Evolutionary conservation across 2,888 invertebrate species (phyloP).

Genomic region (Ceraclea dissimilis): DNA sequence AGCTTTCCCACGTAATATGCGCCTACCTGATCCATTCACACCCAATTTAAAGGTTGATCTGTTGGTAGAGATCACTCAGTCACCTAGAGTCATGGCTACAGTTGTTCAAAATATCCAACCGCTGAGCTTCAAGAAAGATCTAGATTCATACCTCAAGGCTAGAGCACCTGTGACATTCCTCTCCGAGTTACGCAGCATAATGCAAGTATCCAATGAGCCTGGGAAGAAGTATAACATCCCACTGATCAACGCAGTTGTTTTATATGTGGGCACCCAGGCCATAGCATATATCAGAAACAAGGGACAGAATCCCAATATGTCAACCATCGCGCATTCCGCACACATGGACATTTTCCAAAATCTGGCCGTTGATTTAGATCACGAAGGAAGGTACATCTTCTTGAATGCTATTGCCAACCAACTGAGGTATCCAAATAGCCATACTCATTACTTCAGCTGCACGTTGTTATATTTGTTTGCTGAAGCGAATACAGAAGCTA

Average conservation of each 20-base stretch:
- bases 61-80: conserved; percentile 78
- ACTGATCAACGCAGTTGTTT: conserved; percentile 92
- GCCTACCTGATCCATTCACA: conserved; percentile 97
- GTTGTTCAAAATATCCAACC: conserved; percentile 83
- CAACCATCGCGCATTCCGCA: conserved; percentile 96
- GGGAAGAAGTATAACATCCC: conserved; percentile 92
- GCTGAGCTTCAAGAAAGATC: conserved; percentile 84
- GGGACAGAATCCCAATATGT: conserved; percentile 88
- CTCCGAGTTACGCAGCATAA: conserved; percentile 82
- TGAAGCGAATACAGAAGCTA: conserved; percentile 94
- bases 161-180: conserved; percentile 93
- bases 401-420: conserved; percentile 99
- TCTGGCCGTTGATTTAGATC: conserved; percentile 94
- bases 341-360: conserved; percentile 99
- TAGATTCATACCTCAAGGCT: conserved; percentile 93
- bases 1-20: conserved; percentile 97
- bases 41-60: conserved; percentile 93
- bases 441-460: conserved; percentile 99
- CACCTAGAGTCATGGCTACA: conserved; percentile 85
- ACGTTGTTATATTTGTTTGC: conserved; percentile 94
- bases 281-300: conserved; percentile 87
- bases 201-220: conserved; percentile 82
- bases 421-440: conserved; percentile 96
- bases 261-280: conserved; percentile 97
- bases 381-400: conserved; percentile 95